phyloP scores from a whole-genome alignment of 2,888 invertebrate species.

The Serrognathus titanus region DNA sequence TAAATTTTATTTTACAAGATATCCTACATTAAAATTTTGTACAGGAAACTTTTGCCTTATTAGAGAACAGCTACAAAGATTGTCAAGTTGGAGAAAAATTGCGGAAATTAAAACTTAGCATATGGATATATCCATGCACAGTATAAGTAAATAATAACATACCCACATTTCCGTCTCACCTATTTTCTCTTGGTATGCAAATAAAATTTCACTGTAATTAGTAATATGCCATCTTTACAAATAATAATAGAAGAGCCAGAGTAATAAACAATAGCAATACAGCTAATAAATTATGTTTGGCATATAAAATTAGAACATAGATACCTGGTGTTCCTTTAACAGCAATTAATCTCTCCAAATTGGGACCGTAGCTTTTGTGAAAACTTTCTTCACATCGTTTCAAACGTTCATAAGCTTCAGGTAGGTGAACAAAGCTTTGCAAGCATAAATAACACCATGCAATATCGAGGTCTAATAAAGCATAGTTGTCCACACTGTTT shows the following conservation, averaged over 20 bases:
- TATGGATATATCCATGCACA: too few relatives aligned
- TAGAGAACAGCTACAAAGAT: too few relatives aligned
- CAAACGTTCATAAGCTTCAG: conserved; percentile 70
- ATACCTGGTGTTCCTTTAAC: conserved; percentile 59
- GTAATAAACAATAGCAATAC: neutral
- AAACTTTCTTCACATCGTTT: conserved; percentile 65
- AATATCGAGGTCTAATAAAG: conserved; percentile 77
- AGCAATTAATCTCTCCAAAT: conserved; percentile 59
- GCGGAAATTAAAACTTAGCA: too few relatives aligned
- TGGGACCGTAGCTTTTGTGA: conserved; percentile 62
- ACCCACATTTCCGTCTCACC: too few relatives aligned
- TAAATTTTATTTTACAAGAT: too few relatives aligned
- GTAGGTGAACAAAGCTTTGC: conserved; percentile 65
- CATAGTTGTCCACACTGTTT: conserved; percentile 76
- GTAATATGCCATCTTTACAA: neutral
- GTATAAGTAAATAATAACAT: too few relatives aligned
- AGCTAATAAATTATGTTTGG: neutral
- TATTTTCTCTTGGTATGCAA: too few relatives aligned
- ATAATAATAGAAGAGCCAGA: neutral
- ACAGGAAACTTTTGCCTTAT: too few relatives aligned
- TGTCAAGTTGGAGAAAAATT: too few relatives aligned
- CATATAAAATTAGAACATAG: neutral
- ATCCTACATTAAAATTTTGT: too few relatives aligned
- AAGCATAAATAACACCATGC: conserved; percentile 87
- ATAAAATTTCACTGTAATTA: too few relatives aligned